Conservation (phyloP, 1,140 invertebrate genomes). For the Anadara kagoshimensis region DNA sequence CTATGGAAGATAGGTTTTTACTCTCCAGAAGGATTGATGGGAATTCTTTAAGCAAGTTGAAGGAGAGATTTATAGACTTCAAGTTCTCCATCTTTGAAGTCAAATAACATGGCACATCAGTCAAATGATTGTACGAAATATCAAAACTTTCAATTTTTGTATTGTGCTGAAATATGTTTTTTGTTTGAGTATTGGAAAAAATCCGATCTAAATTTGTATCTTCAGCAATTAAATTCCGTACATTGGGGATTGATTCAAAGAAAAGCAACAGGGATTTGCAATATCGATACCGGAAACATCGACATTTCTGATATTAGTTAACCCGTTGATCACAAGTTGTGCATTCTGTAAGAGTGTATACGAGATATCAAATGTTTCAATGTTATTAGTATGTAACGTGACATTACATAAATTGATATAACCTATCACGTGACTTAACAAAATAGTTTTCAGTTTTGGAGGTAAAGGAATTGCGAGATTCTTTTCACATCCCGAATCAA, state of each 20-base stretch:
- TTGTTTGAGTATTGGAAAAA: not conserved
- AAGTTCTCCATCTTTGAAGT: not conserved
- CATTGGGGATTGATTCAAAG: not conserved
- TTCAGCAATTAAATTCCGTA: not conserved
- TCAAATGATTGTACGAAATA: conserved; percentile 3
- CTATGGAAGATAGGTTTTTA: not conserved
- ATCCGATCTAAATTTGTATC: conserved; percentile 2
- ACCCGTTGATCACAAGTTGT: not conserved
- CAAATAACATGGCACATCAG: not conserved
- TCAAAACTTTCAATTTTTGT: not conserved
- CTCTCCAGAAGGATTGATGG: not conserved
- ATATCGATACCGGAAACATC: conserved; percentile 11
- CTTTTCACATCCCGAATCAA: no score
- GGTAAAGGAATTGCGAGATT: not conserved
- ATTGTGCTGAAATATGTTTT: not conserved
- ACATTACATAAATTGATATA: not conserved
- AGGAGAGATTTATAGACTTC: not conserved
- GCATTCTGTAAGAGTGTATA: conserved; percentile 1
- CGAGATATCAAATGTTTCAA: not conserved
- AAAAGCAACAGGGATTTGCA: not conserved
- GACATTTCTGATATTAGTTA: not conserved
- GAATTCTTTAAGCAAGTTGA: conserved; percentile 1
- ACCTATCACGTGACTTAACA: conserved; percentile 3
- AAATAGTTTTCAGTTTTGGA: not conserved
- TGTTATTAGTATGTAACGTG: not conserved